phyloP scores from a whole-genome alignment of 2,797 vertebrate species.

The Enteromius mattozi region DNA sequence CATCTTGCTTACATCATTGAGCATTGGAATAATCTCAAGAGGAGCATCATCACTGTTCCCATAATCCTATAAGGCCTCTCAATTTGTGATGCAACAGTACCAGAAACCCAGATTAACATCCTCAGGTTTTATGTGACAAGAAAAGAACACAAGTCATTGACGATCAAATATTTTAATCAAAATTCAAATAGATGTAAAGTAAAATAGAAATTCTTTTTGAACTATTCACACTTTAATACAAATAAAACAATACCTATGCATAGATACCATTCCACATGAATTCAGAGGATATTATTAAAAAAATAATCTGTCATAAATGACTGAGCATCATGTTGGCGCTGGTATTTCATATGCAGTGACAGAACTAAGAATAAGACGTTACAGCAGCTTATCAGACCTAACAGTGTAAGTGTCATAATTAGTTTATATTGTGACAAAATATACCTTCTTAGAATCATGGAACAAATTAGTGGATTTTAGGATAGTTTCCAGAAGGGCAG shows the following conservation, averaged over 20 bases:
- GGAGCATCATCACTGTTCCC: slow-evolving; percentile 18
- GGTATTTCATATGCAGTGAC: slow-evolving; percentile 5
- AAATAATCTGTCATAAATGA: background rate
- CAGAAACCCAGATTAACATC: background rate
- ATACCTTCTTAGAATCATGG: background rate
- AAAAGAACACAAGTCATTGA: background rate
- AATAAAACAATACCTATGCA: slow-evolving; percentile 2
- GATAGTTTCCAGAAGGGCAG: background rate
- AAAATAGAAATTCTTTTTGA: slow-evolving; percentile 17
- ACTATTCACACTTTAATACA: slow-evolving; percentile 32
- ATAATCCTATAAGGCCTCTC: slow-evolving; percentile 48
- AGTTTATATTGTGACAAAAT: background rate
- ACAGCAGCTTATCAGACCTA: background rate
- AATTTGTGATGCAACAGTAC: background rate
- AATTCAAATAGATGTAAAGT: slow-evolving; percentile 24
- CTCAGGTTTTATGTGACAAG: background rate
- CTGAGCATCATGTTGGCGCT: background rate
- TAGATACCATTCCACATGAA: slow-evolving; percentile 1
- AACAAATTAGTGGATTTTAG: background rate
- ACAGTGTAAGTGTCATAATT: background rate
- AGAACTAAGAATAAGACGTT: background rate
- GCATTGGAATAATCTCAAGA: slow-evolving; percentile 13
- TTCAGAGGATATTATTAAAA: background rate
- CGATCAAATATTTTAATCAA: slow-evolving; percentile 2
- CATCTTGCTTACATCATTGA: slow-evolving; percentile 11